Conservation (phyloP, 2,797 vertebrate species). For the Parauchenoglanis ngamensis region DNA sequence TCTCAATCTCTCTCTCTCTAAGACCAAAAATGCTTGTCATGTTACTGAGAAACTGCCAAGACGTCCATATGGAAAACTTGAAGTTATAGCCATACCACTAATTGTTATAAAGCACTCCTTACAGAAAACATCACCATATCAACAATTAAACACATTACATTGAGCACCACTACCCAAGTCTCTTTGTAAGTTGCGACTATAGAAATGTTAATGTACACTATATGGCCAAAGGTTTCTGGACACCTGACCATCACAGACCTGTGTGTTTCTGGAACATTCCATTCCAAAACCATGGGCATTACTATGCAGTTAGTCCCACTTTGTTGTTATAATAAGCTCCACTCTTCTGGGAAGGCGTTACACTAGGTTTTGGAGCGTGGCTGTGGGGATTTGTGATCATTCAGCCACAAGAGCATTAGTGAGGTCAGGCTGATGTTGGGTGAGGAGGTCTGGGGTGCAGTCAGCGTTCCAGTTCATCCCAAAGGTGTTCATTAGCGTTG, state of each 20-base stretch:
- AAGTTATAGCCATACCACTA: neutral
- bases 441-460: too few species aligned
- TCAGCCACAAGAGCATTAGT: too few species aligned
- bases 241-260: neutral
- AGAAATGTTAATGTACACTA: neutral
- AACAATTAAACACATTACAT: neutral
- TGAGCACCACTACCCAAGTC: neutral
- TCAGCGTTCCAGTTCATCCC: too few species aligned
- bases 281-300: neutral
- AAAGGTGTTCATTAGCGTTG: too few species aligned
- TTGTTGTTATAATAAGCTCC: neutral
- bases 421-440: too few species aligned
- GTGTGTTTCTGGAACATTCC: neutral
- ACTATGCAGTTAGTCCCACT: too few species aligned
- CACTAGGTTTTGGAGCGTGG: neutral
- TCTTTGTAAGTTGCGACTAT: neutral
- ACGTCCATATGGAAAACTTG: neutral
- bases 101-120: neutral
- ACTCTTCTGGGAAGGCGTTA: neutral
- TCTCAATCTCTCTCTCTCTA: too few species aligned
- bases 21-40: neutral
- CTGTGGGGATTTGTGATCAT: too few species aligned
- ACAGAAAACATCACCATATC: neutral
- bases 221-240: neutral
- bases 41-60: neutral